These are phyloP conservation scores for Acinonyx jubatus DNA, from an alignment of 2,113 vertebrate species.

Conservation along the genomic window DNA sequence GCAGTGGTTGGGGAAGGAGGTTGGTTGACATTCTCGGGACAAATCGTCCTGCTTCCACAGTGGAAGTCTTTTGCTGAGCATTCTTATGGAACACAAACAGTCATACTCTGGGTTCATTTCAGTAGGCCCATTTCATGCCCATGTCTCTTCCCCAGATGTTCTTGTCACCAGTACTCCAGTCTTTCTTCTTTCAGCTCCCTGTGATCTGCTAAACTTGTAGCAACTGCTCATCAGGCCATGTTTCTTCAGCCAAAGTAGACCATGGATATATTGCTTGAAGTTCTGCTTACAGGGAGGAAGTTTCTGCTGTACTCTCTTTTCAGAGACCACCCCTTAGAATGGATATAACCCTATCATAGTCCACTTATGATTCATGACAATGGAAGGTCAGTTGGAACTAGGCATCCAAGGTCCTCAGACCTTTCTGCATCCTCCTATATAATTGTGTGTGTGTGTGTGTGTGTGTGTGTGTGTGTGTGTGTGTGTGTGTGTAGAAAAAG, in stretches of 20 bases:
- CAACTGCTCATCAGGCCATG: not conserved
- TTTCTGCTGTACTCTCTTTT: constrained; percentile 24
- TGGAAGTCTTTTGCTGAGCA: not conserved
- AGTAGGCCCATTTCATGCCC: not conserved
- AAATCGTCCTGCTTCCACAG: not conserved
- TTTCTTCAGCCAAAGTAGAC: not conserved
- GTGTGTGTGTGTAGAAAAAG: not conserved
- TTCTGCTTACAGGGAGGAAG: not conserved
- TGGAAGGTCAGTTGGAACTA: not conserved
- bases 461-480: not conserved
- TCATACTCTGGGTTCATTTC: not conserved
- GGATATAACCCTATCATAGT: not conserved
- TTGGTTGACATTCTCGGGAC: not conserved
- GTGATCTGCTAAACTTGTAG: not conserved
- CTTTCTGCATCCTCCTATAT: not conserved
- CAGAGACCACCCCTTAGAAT: constrained; percentile 7
- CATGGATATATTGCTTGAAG: not conserved
- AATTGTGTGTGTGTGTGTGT: not conserved
- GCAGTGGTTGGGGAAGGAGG: not conserved
- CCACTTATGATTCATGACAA: not conserved
- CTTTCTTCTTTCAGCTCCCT: not conserved
- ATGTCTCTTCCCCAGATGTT: not conserved
- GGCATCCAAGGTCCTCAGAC: not conserved
- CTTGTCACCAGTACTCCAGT: not conserved
- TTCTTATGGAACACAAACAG: not conserved